phyloP scores from a whole-genome alignment of 2,888 invertebrate species.

The Agelastica alni region DNA sequence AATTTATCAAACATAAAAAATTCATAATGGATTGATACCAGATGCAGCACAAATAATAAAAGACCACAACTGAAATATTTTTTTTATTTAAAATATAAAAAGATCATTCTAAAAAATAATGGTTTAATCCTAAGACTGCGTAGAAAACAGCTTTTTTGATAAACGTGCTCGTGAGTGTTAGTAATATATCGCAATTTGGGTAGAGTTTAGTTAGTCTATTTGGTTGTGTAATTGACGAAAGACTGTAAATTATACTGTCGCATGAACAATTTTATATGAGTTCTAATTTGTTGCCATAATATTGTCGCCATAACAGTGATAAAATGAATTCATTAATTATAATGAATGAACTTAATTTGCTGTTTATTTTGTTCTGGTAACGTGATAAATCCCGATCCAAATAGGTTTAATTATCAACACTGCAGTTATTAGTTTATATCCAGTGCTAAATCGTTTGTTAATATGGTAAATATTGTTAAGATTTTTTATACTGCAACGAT shows the following conservation, averaged over 20 bases:
- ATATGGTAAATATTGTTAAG: too few relatives aligned
- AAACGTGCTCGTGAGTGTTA: not conserved
- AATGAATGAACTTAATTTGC: conserved; percentile 25
- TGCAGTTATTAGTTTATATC: not conserved
- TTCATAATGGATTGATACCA: too few relatives aligned
- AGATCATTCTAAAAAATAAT: too few relatives aligned
- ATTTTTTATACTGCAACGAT: too few relatives aligned
- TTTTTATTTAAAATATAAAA: too few relatives aligned
- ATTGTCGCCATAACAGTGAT: conserved; percentile 21
- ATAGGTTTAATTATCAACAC: conserved; percentile 3
- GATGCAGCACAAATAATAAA: too few relatives aligned
- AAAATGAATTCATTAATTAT: conserved; percentile 24
- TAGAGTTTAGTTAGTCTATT: conserved; percentile 3
- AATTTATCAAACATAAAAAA: too few relatives aligned
- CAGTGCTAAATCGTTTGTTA: too few relatives aligned
- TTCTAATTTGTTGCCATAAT: conserved; percentile 21
- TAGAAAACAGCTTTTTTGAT: not conserved
- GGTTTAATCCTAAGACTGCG: too few relatives aligned
- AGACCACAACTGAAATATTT: too few relatives aligned
- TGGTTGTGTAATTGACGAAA: conserved; percentile 10
- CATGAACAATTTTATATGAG: conserved; percentile 8
- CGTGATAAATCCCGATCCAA: conserved; percentile 19
- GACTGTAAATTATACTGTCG: conserved; percentile 7
- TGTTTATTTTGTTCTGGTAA: conserved; percentile 17
- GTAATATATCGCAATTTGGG: not conserved